phyloP scores from a whole-genome alignment of 2,797 vertebrate genomes.

The Anomalospiza imberbis region DNA sequence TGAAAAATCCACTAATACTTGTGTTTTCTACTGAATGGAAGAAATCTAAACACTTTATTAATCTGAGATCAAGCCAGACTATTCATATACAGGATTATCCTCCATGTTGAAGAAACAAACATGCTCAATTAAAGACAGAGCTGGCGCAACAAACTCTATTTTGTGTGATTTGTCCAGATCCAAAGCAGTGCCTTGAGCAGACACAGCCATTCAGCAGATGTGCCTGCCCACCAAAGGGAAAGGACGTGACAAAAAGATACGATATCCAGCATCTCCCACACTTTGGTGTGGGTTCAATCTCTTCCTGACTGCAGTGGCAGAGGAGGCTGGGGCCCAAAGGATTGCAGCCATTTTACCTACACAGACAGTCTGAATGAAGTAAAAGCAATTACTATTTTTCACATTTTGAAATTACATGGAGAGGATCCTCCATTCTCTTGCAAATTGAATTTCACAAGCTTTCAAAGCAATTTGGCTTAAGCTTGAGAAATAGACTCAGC shows the following conservation, averaged over 20 bases:
- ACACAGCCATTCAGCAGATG: not conserved
- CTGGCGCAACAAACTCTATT: not conserved
- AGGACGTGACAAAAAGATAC: not conserved
- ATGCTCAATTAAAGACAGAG: conserved; percentile 1
- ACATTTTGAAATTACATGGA: conserved; percentile 52
- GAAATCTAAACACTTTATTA: conserved; percentile 39
- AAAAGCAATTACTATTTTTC: conserved; percentile 54
- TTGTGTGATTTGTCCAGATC: conserved; percentile 12
- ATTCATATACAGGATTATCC: conserved; percentile 29
- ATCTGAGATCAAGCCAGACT: conserved; percentile 27
- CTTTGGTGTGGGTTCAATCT: not conserved
- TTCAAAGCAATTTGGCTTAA: conserved; percentile 54
- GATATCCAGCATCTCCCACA: not conserved
- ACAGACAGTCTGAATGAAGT: not conserved
- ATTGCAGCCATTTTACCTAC: not conserved
- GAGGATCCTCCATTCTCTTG: conserved; percentile 44
- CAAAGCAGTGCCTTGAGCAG: not conserved
- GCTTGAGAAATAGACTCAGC: conserved; percentile 38
- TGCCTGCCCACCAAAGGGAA: not conserved
- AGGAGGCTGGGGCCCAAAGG: not conserved
- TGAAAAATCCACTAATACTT: conserved; percentile 32
- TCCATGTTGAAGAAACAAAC: not conserved
- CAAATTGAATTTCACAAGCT: conserved; percentile 59
- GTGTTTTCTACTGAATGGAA: not conserved
- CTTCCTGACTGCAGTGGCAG: not conserved